phyloP scores from a whole-genome alignment of 2,113 vertebrate genomes.

The Emydocephalus ijimae region DNA sequence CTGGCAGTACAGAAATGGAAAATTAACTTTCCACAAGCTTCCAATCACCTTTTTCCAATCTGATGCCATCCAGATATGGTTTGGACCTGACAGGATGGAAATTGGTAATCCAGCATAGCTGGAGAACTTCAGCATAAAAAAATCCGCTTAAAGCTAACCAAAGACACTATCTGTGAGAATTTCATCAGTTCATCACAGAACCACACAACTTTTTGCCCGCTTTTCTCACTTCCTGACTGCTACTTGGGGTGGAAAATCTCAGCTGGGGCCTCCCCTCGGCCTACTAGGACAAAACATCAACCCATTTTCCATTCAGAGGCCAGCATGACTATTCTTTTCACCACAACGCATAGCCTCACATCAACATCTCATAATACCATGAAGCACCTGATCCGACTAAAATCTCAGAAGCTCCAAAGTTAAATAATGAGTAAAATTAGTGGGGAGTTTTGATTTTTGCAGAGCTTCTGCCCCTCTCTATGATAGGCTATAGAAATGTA shows the following conservation, averaged over 20 bases:
- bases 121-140: background rate
- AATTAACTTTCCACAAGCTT: background rate
- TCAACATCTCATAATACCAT: background rate
- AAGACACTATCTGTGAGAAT: background rate
- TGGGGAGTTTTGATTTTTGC: background rate
- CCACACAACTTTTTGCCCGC: background rate
- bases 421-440: background rate
- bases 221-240: background rate
- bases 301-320: background rate
- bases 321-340: background rate
- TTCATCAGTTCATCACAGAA: background rate
- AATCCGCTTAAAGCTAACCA: background rate
- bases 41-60: background rate
- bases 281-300: background rate
- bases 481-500: background rate
- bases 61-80: background rate
- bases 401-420: no score
- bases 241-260: background rate
- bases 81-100: background rate
- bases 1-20: background rate
- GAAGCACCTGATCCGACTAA: background rate
- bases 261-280: background rate
- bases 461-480: no score
- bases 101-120: background rate
- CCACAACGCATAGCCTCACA: background rate